Evolutionary conservation across 2,113 vertebrate genomes (phyloP).

Genomic region (Paramormyrops kingsleyae): DNA sequence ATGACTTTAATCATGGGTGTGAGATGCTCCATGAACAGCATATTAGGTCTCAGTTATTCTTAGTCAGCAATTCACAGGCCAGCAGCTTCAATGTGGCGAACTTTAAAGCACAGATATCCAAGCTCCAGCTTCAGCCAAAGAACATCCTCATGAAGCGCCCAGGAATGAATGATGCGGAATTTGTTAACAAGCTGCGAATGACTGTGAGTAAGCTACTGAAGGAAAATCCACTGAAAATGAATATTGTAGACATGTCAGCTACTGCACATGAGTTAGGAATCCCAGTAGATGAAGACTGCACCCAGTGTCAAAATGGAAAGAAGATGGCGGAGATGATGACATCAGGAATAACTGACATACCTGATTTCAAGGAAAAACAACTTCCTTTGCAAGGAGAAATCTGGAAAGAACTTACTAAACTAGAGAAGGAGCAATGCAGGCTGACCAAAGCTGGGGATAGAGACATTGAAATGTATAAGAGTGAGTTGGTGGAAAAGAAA

Average conservation of each 20-base stretch:
- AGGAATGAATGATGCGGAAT: conserved; percentile 30
- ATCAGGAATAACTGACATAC: not conserved
- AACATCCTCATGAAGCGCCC: conserved; percentile 18
- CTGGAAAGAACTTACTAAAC: conserved; percentile 35
- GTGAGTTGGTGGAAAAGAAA: conserved; percentile 22
- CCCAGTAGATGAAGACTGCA: conserved; percentile 33
- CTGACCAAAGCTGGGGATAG: conserved; percentile 20
- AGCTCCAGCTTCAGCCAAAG: conserved; percentile 29
- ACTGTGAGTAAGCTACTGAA: conserved; percentile 16
- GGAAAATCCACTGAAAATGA: not conserved
- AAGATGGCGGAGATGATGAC: conserved; percentile 17
- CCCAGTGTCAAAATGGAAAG: conserved; percentile 25
- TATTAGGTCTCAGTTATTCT: conserved; percentile 36
- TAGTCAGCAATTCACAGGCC: conserved; percentile 40
- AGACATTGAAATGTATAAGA: conserved; percentile 26
- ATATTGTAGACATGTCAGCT: conserved; percentile 25
- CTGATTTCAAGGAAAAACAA: conserved; percentile 33
- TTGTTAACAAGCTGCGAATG: conserved; percentile 20
- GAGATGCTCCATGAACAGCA: conserved; percentile 43
- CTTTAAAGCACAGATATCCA: conserved; percentile 10
- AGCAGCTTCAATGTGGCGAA: not conserved
- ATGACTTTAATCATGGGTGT: conserved; percentile 39
- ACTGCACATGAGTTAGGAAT: conserved; percentile 24
- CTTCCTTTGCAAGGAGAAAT: conserved; percentile 30
- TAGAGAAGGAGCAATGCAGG: conserved; percentile 39